Evolutionary conservation across 2,888 invertebrate genomes (phyloP).

Genomic region (Leptarthrus brevirostris): DNA sequence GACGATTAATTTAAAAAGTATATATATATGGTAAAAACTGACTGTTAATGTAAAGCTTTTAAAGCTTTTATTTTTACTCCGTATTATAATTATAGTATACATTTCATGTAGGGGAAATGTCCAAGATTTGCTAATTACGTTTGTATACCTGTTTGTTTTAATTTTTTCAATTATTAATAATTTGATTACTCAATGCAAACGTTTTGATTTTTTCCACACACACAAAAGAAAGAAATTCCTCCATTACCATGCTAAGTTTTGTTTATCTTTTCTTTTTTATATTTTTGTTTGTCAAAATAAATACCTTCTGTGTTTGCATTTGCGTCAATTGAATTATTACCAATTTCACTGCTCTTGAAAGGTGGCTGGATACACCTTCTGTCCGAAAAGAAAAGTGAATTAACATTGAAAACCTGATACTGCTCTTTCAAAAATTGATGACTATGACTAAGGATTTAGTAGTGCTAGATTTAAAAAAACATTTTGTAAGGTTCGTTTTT

Average conservation of each 20-base stretch:
- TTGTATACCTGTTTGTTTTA: background rate
- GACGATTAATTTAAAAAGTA: conserved; percentile 58
- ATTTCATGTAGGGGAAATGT: conserved; percentile 46
- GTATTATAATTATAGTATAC: conserved; percentile 42
- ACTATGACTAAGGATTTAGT: conserved; percentile 44
- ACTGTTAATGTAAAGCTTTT: conserved; percentile 65
- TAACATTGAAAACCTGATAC: conserved; percentile 23
- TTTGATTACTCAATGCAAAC: conserved; percentile 20
- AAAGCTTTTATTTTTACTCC: conserved; percentile 47
- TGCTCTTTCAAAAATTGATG: conserved; percentile 3
- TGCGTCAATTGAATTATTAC: conserved; percentile 5
- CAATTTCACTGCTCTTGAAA: background rate
- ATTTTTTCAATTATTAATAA: background rate
- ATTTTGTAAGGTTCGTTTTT: conserved; percentile 42
- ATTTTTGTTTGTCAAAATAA: too few species aligned
- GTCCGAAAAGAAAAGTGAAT: conserved; percentile 34
- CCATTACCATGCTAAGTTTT: too few species aligned
- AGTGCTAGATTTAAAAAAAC: conserved; percentile 31
- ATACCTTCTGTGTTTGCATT: background rate
- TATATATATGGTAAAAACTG: conserved; percentile 58
- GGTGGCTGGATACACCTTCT: background rate
- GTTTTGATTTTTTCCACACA: conserved; percentile 8
- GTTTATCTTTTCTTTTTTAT: too few species aligned
- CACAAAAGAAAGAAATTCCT: background rate
- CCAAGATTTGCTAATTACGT: conserved; percentile 26